Conservation (phyloP, 2,797 vertebrate genomes). For the Enoplosus armatus region DNA sequence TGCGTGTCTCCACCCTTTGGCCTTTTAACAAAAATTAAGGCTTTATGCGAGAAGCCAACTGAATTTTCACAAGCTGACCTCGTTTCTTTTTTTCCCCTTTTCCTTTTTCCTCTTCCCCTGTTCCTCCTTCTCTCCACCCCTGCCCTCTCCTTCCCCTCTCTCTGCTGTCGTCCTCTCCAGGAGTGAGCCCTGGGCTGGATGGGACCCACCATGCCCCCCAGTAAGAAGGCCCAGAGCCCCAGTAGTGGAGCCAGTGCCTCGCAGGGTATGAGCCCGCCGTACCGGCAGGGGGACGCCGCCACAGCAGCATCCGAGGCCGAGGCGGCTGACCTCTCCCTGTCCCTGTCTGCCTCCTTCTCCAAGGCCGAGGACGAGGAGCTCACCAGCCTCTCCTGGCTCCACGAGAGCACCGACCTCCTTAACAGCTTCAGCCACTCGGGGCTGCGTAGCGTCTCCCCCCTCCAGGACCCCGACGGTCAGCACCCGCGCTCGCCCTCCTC, state of each 20-base stretch:
- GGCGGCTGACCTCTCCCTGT: conserved; percentile 90
- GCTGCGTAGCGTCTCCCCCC: conserved; percentile 91
- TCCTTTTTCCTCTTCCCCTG: neutral
- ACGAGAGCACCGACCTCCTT: conserved; percentile 97
- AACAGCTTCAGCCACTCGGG: conserved; percentile 95
- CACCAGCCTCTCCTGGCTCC: conserved; percentile 98
- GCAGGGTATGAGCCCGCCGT: conserved; percentile 92
- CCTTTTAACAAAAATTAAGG: conserved; percentile 55
- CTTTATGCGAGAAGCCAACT: conserved; percentile 42
- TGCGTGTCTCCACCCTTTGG: conserved; percentile 56
- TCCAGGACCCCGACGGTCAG: conserved; percentile 92
- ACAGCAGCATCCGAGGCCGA: conserved; percentile 86
- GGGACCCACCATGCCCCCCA: conserved; percentile 99
- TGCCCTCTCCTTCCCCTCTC: neutral
- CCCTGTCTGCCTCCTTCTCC: conserved; percentile 89
- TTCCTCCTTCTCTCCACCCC: neutral
- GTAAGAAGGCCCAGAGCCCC: conserved; percentile 97
- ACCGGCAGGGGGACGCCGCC: conserved; percentile 84
- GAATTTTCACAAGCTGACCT: conserved; percentile 60
- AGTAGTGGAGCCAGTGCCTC: conserved; percentile 92
- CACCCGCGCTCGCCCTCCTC: conserved; percentile 84
- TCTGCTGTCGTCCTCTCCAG: conserved; percentile 75
- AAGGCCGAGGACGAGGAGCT: conserved; percentile 94
- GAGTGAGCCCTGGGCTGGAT: conserved; percentile 92
- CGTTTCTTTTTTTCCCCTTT: conserved; percentile 29